Percentiles rank a stretch among this genome's conserved stretches.
phyloP scores from a whole-genome alignment of 2,113 vertebrate species.

The Brachyhypopomus occidentalis region DNA sequence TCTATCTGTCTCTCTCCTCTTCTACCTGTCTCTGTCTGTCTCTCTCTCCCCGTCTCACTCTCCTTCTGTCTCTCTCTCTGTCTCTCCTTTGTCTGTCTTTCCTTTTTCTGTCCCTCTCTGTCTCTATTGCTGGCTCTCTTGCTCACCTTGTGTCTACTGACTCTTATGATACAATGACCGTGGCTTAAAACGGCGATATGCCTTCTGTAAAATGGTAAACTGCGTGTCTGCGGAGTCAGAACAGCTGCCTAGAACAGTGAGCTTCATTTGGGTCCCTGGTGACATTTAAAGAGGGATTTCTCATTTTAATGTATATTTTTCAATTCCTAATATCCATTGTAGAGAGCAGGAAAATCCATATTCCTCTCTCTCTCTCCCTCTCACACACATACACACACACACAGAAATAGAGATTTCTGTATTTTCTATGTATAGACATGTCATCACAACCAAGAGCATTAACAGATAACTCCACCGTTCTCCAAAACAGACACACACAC shows the following conservation, averaged over 20 bases:
- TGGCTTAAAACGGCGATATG: conserved; percentile 45
- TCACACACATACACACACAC: not conserved
- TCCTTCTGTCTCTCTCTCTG: not conserved
- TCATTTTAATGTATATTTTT: not conserved
- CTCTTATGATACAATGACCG: conserved; percentile 27
- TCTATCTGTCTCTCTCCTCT: not conserved
- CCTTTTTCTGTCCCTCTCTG: not conserved
- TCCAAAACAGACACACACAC: conserved; percentile 2
- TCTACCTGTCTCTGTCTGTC: not conserved
- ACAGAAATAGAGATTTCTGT: not conserved
- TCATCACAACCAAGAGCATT: conserved; percentile 15
- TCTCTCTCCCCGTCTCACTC: not conserved
- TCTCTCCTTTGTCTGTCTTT: not conserved
- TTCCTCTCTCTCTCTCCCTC: no score
- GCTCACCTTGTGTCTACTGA: conserved; percentile 3
- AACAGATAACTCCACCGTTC: not conserved
- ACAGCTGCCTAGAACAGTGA: conserved; percentile 3
- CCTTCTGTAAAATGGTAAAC: conserved; percentile 51
- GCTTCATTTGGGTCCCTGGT: conserved; percentile 6
- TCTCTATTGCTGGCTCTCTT: not conserved
- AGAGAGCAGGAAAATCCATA: not conserved
- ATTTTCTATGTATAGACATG: not conserved
- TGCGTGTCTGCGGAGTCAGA: conserved; percentile 37
- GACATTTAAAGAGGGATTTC: conserved; percentile 24
- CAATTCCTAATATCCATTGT: conserved; percentile 13